Conservation (phyloP, 2,888 invertebrate genomes). For the Rhodophaea formosa region DNA sequence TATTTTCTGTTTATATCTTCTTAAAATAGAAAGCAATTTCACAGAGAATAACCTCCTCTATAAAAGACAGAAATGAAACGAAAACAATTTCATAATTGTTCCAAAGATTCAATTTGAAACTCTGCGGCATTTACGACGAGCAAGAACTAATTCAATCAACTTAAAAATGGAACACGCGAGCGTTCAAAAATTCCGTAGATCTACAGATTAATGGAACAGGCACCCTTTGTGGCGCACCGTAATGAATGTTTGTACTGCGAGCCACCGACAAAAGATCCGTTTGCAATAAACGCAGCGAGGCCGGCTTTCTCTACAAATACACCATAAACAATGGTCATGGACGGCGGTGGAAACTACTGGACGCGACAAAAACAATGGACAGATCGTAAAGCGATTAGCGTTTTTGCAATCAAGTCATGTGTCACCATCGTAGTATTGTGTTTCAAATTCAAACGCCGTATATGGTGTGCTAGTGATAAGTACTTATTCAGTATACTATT, state of each 20-base stretch:
- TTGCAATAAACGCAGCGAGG: constrained; percentile 16
- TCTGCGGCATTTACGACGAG: not conserved
- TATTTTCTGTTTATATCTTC: too few relatives aligned
- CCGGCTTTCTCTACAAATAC: constrained; percentile 35
- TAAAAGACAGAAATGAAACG: too few relatives aligned
- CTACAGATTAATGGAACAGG: constrained; percentile 13
- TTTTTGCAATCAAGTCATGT: constrained; percentile 15
- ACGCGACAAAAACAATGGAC: constrained; percentile 12
- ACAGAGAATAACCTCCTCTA: too few relatives aligned
- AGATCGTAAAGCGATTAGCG: constrained; percentile 13
- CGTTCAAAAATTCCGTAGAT: constrained; percentile 5
- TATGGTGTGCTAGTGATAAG: too few relatives aligned
- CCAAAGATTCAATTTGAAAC: not conserved
- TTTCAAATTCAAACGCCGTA: constrained; percentile 2
- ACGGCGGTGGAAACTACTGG: constrained; percentile 7
- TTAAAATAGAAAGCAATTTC: too few relatives aligned
- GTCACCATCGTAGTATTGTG: constrained; percentile 1
- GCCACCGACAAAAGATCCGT: constrained; percentile 20
- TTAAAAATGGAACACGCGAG: constrained; percentile 14
- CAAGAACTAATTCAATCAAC: constrained; percentile 8
- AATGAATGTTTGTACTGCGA: constrained; percentile 18
- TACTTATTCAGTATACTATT: too few relatives aligned
- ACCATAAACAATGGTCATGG: constrained; percentile 27
- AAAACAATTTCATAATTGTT: not conserved
- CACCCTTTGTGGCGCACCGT: constrained; percentile 13